Conservation (phyloP, 2,888 invertebrate species). For the Pyralis farinalis region DNA sequence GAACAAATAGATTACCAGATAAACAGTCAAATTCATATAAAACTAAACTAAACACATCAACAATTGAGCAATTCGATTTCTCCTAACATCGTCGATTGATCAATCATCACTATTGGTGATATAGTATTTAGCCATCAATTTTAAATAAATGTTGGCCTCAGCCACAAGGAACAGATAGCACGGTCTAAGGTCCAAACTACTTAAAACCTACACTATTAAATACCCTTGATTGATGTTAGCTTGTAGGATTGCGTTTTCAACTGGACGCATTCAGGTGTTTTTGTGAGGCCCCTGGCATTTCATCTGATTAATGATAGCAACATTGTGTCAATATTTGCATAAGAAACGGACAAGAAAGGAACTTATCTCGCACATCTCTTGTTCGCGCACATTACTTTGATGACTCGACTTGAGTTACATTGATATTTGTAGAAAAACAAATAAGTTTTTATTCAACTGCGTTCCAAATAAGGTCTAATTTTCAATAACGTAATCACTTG, state of each 20-base stretch:
- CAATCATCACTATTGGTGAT: too few relatives aligned
- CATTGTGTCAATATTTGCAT: conserved; percentile 79
- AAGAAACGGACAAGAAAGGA: conserved; percentile 72
- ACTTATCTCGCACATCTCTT: conserved; percentile 66
- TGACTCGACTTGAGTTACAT: conserved; percentile 51
- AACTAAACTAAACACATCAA: too few relatives aligned
- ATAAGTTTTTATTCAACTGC: conserved; percentile 32
- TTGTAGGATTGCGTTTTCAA: conserved; percentile 33
- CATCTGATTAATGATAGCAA: conserved; percentile 72
- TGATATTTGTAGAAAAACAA: conserved; percentile 12
- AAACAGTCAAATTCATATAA: too few relatives aligned
- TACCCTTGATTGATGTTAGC: conserved; percentile 47
- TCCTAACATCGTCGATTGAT: too few relatives aligned
- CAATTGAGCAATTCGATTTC: too few relatives aligned
- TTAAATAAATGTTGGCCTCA: too few relatives aligned
- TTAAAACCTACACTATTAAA: conserved; percentile 22
- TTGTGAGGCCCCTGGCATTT: conserved; percentile 52
- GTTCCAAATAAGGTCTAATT: conserved; percentile 23
- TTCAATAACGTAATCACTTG: conserved; percentile 16
- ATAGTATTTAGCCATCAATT: too few relatives aligned
- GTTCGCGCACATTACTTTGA: conserved; percentile 54
- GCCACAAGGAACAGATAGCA: too few relatives aligned
- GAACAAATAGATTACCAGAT: too few relatives aligned
- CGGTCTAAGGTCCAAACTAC: too few relatives aligned
- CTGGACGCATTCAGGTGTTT: conserved; percentile 37